Evolutionary conservation across 2,888 invertebrate species (phyloP).

Genomic region (Rhodophaea formosa): DNA sequence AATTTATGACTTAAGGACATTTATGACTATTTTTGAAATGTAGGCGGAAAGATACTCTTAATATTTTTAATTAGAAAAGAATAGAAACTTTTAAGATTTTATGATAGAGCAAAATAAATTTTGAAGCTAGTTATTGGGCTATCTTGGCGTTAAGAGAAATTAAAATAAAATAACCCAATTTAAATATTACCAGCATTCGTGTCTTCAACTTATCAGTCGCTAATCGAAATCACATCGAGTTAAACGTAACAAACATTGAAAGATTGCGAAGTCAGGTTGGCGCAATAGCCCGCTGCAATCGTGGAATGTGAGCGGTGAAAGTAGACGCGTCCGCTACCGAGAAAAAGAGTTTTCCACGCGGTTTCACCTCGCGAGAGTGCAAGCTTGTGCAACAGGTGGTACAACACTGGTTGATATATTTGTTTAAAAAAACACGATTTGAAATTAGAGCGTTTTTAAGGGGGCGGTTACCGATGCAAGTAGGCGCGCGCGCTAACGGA

Average conservation of each 20-base stretch:
- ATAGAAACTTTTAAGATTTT: too few species aligned
- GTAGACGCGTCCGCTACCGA: constrained; percentile 71
- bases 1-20: too few species aligned
- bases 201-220: constrained; percentile 26
- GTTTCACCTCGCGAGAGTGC: constrained; percentile 73
- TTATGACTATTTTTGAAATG: too few species aligned
- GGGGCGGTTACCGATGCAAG: constrained; percentile 41
- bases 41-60: too few species aligned
- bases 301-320: constrained; percentile 77
- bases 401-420: constrained; percentile 19
- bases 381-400: constrained; percentile 58
- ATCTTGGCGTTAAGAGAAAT: too few species aligned
- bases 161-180: neutral
- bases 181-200: constrained; percentile 9
- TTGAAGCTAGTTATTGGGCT: too few species aligned
- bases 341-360: constrained; percentile 77
- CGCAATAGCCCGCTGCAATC: constrained; percentile 46
- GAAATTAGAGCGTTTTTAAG: constrained; percentile 30
- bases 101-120: too few species aligned
- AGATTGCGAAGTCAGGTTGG: constrained; percentile 53
- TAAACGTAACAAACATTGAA: constrained; percentile 49
- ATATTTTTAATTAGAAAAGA: too few species aligned
- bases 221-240: constrained; percentile 41
- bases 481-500: constrained; percentile 64
- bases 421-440: constrained; percentile 28